Evolutionary conservation across 2,113 vertebrate genomes (phyloP), one percentile per base, ranked within the genome.

Genomic region (Myotis brandtii): DNA sequence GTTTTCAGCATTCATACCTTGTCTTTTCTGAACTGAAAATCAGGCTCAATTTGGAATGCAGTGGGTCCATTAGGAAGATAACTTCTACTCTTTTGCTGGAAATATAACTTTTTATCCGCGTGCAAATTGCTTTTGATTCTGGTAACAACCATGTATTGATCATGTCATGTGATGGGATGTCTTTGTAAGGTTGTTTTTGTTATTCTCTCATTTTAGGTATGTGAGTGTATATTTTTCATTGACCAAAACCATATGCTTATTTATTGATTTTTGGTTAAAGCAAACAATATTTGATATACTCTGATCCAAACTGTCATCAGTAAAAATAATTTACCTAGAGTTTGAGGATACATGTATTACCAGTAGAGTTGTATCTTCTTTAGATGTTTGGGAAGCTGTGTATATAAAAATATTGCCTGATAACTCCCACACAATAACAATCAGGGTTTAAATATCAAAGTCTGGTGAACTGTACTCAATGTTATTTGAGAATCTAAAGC

Each of bases 11-110:
- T 95, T 96, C 72, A 80, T 25, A 37, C 16, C 37, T 90, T 91
- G 30, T 84, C 62, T 84, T 64, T 72, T 54, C 6, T 72, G 13
- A 95, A 94, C 62, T 76, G 43, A 94, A 92, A 76, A 3, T 5
- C 20, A 92, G 27, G 82, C 34, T 80, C 48, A 79, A 32, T 86
- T n/a, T 46, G 37, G 54, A 93, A 94, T 72, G 40, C 6, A 80
- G 96, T 92, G 50, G n/a, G 54, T 20, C 88, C 34, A 89, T 96
- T 86, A 97, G 18, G 86, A 93, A 30, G n/a, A 91, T 89, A 50
- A 80, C 9, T 86, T 70, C 40, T 80, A 76, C 94, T 97, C 95
- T 30, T 11, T 80, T 87, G 7, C 25, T 92, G n/a, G 62, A 83
- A 89, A 76, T 89, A 46, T 27, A 81, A 67, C 46, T 79, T 96